Evolutionary conservation across 2,797 vertebrate genomes (phyloP), one percentile per base, ranked within the genome.

Genomic region (Momotus momota): DNA sequence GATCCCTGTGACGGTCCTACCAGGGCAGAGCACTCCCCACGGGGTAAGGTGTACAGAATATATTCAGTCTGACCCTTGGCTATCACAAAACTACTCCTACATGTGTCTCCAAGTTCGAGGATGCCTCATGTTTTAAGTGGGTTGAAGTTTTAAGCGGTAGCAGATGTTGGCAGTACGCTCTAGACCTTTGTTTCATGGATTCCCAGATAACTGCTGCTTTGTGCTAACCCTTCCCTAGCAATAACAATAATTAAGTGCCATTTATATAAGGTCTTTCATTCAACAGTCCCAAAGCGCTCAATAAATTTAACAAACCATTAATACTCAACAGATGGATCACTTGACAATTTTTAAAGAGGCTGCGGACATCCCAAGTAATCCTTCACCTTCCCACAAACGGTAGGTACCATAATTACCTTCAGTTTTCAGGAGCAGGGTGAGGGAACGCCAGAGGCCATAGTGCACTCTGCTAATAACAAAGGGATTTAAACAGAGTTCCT

Each of bases 141-240:
- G 43, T n/a, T 57, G 69, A 86, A 52, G 38, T 52, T 90, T 73
- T 94, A 94, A 96, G 79, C 8, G 25, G 73, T 89, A 96, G 84
- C 95, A 96, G 94, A 96, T 96, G 95, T 87, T 95, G 93, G 93
- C 85, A 72, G 31, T 0, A 0, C 2, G 13, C 54, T 86, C 41
- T 77, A 85, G 78, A 51, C 65, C 85, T 87, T 89, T 70, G 75
- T 89, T 92, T 83, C 86, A 41, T 48, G 75, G 83, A 89, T 91
- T 95, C 72, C 93, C 78, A 95, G 82, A 94, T 94, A 96, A 94
- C 62, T 78, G 77, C 78, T 93, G 73, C 88, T 90, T 93, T 89
- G 51, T 91, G 80, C 84, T 81, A 79, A 66, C 12, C 43, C 62
- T 87, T 90, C n/a, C 86, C 20, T 74, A 88, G 86, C 49, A 96